Base-by-base conservation (phyloP, 2,797 vertebrate species). In the Brotula barbata region DNA sequence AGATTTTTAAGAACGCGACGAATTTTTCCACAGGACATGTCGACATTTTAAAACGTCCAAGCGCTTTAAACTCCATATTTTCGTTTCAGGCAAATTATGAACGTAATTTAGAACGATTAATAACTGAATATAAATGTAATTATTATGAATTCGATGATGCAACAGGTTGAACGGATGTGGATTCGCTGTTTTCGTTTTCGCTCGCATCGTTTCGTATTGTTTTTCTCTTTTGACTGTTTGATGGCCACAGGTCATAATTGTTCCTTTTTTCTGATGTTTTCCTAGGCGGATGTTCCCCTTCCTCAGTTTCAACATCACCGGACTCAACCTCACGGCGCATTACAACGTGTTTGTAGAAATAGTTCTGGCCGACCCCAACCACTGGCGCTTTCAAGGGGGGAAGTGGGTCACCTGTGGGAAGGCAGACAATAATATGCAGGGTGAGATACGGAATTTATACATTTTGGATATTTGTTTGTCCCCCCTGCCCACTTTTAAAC, bases 351-450 rank as follows among this genome's bases (percentile, higher is more conserved):
- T 98, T 73, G 95, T 98, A 71, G 96, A 99, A 83, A 83, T 99
- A 28, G 85, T 98, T 71, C 73, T 99, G 90, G 96, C 96, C 0
- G 96, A 99, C 57, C 96, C 96, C 52, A 99, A 99, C 65, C 96
- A 99, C 79, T 99, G 96, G 96, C 93, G 96, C 50, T 99, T 99
- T 85, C 97, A 98, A 72, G 97, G 96, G 19, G 97, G 97, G 25
- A 99, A 99, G 74, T 99, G 96, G 96, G 96, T 99, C 70, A 98
- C 96, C 2, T 99, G 97, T 72, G 97, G 97, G 37, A 99, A 99
- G 84, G 97, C 97, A 0, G 97, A 99, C 87, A 99, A 97, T 81
- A 98, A 98, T 73, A 99, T 98, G 95, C 97, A 98, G 93, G 97
- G 97, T 97, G 78, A 62, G 90, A 44, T 4, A 1, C 3, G 33